Percentiles rank a stretch among this genome's conserved stretches.
These are phyloP conservation scores for Sycophila sp. DNA, from an alignment of 1,140 invertebrate genomes.

Conservation along the genomic window DNA sequence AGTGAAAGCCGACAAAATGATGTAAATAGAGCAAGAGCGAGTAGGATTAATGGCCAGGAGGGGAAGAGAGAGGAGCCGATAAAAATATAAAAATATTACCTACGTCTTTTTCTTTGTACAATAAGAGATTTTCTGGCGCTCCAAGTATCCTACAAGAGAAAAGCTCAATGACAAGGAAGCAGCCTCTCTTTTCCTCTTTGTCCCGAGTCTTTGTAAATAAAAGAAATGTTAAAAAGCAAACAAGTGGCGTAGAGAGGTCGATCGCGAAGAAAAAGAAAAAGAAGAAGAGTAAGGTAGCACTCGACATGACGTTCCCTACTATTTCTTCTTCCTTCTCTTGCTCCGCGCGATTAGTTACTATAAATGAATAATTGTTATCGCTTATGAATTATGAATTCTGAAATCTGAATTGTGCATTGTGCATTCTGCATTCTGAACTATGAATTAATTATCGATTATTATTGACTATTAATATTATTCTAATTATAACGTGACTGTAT, in stretches of 20 bases:
- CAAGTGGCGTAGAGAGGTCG: slow-evolving; percentile 15
- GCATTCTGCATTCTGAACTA: too few species aligned
- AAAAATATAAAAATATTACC: slow-evolving; percentile 11
- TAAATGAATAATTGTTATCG: slow-evolving; percentile 51
- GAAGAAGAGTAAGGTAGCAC: slow-evolving; percentile 11
- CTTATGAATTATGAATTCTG: slow-evolving; percentile 50
- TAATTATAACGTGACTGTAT: slow-evolving; percentile 54
- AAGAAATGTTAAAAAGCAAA: slow-evolving; percentile 35
- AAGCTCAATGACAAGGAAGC: neutral
- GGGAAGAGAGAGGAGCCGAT: slow-evolving; percentile 38
- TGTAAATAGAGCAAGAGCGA: slow-evolving; percentile 24
- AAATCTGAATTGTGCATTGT: too few species aligned
- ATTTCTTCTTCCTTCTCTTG: slow-evolving; percentile 51
- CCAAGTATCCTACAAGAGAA: neutral
- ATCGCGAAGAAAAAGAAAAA: slow-evolving; percentile 30
- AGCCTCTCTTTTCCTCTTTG: slow-evolving; percentile 25
- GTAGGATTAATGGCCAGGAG: neutral
- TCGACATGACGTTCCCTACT: slow-evolving; percentile 13
- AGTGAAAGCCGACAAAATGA: slow-evolving; percentile 24
- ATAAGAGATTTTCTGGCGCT: slow-evolving; percentile 4
- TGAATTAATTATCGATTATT: slow-evolving; percentile 50
- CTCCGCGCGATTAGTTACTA: slow-evolving; percentile 46
- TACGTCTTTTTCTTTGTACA: slow-evolving; percentile 9
- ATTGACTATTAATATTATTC: slow-evolving; percentile 50
- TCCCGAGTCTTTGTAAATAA: slow-evolving; percentile 30